Evolutionary conservation across 2,113 vertebrate species (phyloP).

Genomic region (Gopherus flavomarginatus): DNA sequence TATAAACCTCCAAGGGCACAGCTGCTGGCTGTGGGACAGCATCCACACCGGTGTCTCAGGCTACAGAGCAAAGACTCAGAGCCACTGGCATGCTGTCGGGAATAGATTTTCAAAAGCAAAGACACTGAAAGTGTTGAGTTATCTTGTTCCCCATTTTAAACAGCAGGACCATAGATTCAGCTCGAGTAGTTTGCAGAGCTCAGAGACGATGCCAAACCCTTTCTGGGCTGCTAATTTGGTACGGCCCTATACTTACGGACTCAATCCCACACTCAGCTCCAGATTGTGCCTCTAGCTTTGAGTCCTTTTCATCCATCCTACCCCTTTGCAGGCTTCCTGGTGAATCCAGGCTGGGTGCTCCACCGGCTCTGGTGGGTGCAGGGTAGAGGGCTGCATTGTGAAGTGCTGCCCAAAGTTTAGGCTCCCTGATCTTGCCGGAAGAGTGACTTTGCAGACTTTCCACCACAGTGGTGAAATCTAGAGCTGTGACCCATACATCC

Average conservation of each 20-base stretch:
- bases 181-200: accelerated
- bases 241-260: background rate
- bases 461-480: background rate
- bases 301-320: background rate
- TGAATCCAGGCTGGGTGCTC: background rate
- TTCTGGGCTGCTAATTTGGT: background rate
- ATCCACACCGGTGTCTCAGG: background rate
- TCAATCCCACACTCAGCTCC: background rate
- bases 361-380: accelerated
- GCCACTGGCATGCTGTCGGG: accelerated
- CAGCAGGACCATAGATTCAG: background rate
- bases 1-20: conserved; percentile 76
- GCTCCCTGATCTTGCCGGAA: background rate
- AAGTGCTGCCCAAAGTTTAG: background rate
- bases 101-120: background rate
- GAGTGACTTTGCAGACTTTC: background rate
- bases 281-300: background rate
- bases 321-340: accelerated
- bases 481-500: background rate
- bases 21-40: conserved; percentile 53
- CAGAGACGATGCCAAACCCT: accelerated
- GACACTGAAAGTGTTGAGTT: background rate
- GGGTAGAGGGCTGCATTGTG: background rate
- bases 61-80: background rate
- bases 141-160: background rate